Conservation (phyloP, 2,113 vertebrate genomes). For the Erythrocercus mccallii region DNA sequence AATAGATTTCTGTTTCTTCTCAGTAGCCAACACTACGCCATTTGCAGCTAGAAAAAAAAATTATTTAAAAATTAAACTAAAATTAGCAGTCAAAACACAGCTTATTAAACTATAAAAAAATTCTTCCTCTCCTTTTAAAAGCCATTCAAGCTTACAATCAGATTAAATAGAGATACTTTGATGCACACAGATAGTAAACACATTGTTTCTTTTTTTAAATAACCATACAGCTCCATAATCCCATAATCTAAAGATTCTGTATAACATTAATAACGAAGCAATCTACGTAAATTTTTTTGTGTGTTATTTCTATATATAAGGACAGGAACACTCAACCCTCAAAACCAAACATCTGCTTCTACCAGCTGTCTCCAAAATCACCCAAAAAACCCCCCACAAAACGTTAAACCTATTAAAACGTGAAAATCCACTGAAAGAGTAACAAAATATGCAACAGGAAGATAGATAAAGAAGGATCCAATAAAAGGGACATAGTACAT, state of each 20-base stretch:
- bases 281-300: neutral
- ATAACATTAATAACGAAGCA: neutral
- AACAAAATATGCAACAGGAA: neutral
- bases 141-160: neutral
- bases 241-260: neutral
- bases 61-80: neutral
- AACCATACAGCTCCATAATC: neutral
- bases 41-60: conserved; percentile 85
- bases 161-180: neutral
- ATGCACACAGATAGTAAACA: neutral
- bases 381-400: neutral
- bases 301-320: neutral
- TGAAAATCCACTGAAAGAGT: neutral
- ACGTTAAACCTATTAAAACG: neutral
- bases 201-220: neutral
- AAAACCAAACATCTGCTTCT: neutral
- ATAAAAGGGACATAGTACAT: neutral
- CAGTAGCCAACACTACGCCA: conserved; percentile 95
- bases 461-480: neutral
- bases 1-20: conserved; percentile 99
- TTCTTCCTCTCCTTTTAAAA: neutral
- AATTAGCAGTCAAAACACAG: neutral
- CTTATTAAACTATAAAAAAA: neutral
- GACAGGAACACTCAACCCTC: neutral
- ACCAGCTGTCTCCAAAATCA: neutral